phyloP scores from a whole-genome alignment of 2,113 vertebrate species.

The Ptyas mucosa region DNA sequence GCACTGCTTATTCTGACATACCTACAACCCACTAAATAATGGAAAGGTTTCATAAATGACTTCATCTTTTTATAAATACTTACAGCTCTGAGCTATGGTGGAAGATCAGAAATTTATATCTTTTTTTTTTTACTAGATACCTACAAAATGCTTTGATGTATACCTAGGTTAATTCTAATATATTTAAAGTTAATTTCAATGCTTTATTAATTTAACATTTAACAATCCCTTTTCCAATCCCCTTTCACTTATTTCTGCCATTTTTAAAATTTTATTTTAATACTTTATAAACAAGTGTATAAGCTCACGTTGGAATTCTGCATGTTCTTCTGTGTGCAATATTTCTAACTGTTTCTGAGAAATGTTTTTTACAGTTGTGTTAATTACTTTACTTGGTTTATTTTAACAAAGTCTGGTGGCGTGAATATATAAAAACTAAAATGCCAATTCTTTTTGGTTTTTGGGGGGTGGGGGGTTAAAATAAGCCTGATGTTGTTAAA shows the following conservation, averaged over 20 bases:
- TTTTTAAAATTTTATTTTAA: not conserved
- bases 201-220: not conserved
- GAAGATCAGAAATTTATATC: not conserved
- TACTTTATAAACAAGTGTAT: not conserved
- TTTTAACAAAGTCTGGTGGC: slow-evolving; percentile 9
- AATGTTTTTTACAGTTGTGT: slow-evolving; percentile 8
- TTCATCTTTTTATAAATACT: not conserved
- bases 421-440: not conserved
- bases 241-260: not conserved
- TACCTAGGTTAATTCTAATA: not conserved
- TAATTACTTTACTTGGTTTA: not conserved
- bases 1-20: not conserved
- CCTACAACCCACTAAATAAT: not conserved
- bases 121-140: not conserved
- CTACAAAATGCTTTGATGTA: not conserved
- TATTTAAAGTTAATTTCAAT: not conserved
- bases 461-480: slow-evolving; percentile 32
- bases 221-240: not conserved
- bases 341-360: slow-evolving; percentile 18
- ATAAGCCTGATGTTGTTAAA: slow-evolving; percentile 37
- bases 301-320: not conserved
- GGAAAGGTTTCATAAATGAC: not conserved
- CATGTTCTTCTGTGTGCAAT: not conserved
- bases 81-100: not conserved
- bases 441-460: not conserved